These are phyloP conservation scores for Drosophila sordidapex DNA, from an alignment of 2,888 invertebrate species.

Conservation along the genomic window DNA sequence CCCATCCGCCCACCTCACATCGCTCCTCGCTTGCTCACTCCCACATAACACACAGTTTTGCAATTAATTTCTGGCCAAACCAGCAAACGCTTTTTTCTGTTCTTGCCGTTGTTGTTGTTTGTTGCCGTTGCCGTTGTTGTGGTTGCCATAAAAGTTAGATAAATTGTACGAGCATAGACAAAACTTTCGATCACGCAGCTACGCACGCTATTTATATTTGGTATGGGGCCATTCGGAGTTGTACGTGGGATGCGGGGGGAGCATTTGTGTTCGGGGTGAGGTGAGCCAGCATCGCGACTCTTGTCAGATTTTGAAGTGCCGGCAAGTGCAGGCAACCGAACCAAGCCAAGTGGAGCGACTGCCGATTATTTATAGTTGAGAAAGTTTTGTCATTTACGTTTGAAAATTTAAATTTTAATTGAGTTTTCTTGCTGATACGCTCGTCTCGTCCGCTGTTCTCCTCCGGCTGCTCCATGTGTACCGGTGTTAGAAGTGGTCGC, in stretches of 20 bases:
- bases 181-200: constrained; percentile 78
- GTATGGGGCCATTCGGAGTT: background rate
- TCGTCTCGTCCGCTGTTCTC: background rate
- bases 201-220: constrained; percentile 64
- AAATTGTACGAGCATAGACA: constrained; percentile 75
- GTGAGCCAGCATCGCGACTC: constrained; percentile 49
- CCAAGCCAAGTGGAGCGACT: constrained; percentile 63
- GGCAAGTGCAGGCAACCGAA: constrained; percentile 43
- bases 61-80: constrained; percentile 78
- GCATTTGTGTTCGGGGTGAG: background rate
- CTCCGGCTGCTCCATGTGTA: background rate
- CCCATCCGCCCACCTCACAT: background rate
- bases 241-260: background rate
- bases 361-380: constrained; percentile 81
- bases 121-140: constrained; percentile 51
- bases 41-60: constrained; percentile 70
- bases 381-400: constrained; percentile 81
- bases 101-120: constrained; percentile 6
- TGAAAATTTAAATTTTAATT: constrained; percentile 81
- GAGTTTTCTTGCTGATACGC: constrained; percentile 70
- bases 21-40: constrained; percentile 10
- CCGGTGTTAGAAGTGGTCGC: constrained; percentile 11
- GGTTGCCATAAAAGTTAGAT: constrained; percentile 79
- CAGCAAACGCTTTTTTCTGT: constrained; percentile 48
- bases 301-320: constrained; percentile 73